These are phyloP conservation scores for Siderastrea siderea DNA, from an alignment of 92 coral and sea anemone species.

Conservation along the genomic window DNA sequence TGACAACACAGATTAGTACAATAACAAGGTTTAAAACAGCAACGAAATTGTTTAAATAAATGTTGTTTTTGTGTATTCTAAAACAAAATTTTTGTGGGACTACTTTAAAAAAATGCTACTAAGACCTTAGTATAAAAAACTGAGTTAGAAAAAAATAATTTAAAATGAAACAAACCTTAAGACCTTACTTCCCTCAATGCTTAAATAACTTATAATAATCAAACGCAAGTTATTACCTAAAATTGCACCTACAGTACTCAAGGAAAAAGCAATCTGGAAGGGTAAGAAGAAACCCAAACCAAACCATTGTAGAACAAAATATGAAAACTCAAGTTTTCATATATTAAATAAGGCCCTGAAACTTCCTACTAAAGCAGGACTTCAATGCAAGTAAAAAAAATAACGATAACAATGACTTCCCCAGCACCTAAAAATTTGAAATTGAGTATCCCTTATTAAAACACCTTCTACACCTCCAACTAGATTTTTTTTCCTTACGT, in stretches of 20 bases:
- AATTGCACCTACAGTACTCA: neutral
- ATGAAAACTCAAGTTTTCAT: too few species aligned
- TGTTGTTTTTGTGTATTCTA: neutral
- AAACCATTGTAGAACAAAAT: neutral
- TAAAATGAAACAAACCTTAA: neutral
- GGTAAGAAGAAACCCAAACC: neutral
- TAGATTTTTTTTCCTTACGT: neutral
- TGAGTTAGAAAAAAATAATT: neutral
- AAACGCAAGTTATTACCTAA: neutral
- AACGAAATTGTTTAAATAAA: neutral
- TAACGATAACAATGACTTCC: neutral
- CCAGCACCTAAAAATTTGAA: too few species aligned
- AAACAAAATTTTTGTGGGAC: neutral
- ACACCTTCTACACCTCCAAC: neutral
- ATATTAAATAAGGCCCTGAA: too few species aligned
- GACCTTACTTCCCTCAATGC: neutral
- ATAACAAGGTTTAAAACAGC: neutral
- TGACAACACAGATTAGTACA: neutral
- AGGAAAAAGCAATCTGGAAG: neutral
- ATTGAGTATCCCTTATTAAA: too few species aligned
- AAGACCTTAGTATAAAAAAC: neutral
- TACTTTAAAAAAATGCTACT: neutral
- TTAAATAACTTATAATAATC: neutral
- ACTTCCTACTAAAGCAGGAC: too few species aligned
- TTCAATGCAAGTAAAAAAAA: neutral